These are phyloP conservation scores for Hemiprocne comata DNA, from an alignment of 2,113 vertebrate species.

Conservation along the genomic window DNA sequence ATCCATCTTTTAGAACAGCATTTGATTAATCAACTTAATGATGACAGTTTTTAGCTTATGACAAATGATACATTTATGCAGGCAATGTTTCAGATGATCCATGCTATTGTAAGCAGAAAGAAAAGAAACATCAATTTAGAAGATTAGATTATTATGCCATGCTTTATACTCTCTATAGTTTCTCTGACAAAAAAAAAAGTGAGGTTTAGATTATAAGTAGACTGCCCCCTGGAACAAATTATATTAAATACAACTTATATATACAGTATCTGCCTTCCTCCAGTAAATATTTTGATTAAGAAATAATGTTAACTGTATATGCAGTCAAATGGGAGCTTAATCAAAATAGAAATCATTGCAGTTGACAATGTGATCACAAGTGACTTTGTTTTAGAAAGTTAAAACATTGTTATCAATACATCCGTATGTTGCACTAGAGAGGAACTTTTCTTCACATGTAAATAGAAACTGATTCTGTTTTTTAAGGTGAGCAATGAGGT, in stretches of 20 bases:
- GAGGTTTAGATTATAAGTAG: constrained; percentile 34
- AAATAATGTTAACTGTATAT: not conserved
- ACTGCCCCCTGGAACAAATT: constrained; percentile 27
- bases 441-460: not conserved
- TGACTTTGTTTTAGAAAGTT: not conserved
- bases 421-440: not conserved
- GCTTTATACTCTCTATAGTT: constrained; percentile 45
- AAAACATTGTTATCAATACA: not conserved
- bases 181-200: constrained; percentile 40
- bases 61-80: constrained; percentile 75
- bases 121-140: constrained; percentile 70
- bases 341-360: not conserved
- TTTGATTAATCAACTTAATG: constrained; percentile 83
- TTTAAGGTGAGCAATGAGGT: not conserved
- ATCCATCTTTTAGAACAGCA: constrained; percentile 76
- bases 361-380: not conserved
- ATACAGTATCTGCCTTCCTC: not conserved
- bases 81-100: constrained; percentile 72
- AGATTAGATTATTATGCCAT: constrained; percentile 59
- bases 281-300: constrained; percentile 37
- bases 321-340: not conserved
- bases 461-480: not conserved
- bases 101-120: constrained; percentile 71
- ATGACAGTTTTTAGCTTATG: constrained; percentile 76
- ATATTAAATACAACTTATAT: constrained; percentile 20